phyloP scores from a whole-genome alignment of 2,113 vertebrate species.

The Gadus chalcogrammus region DNA sequence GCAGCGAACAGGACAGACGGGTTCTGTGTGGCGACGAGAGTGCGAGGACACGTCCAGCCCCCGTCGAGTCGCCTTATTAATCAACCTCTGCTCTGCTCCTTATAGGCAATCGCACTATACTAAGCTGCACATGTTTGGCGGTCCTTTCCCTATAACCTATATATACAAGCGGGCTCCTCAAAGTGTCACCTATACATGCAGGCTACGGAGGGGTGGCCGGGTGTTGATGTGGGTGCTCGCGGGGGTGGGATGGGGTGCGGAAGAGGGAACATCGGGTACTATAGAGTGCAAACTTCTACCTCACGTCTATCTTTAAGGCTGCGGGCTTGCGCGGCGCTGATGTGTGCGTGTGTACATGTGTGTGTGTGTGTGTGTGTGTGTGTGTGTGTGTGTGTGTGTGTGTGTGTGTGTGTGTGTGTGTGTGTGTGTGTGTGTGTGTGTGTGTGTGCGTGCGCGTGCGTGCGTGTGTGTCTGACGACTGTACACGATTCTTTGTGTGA shows the following conservation, averaged over 20 bases:
- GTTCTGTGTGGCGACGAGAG: slow-evolving; percentile 40
- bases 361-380: background rate
- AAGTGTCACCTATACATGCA: no score
- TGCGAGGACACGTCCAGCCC: background rate
- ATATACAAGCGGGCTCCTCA: no score
- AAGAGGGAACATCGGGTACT: background rate
- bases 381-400: slow-evolving; percentile 4
- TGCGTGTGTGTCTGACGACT: slow-evolving; percentile 16
- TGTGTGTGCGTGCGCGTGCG: slow-evolving; percentile 5
- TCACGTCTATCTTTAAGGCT: background rate
- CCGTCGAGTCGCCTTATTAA: no score
- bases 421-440: slow-evolving; percentile 1
- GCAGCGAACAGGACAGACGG: slow-evolving; percentile 65
- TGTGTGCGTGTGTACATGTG: background rate
- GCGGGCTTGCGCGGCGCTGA: no score
- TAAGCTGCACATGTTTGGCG: no score
- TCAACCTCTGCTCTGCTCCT: no score
- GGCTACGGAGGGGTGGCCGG: no score
- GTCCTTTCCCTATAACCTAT: no score
- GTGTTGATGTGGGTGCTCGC: background rate
- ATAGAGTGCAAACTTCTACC: slow-evolving; percentile 9
- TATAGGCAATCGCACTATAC: no score
- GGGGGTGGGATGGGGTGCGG: background rate
- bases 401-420: background rate
- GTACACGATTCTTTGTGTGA: slow-evolving; percentile 33